phyloP scores from a whole-genome alignment of 2,797 vertebrate species.

The Myotis pilosus region DNA sequence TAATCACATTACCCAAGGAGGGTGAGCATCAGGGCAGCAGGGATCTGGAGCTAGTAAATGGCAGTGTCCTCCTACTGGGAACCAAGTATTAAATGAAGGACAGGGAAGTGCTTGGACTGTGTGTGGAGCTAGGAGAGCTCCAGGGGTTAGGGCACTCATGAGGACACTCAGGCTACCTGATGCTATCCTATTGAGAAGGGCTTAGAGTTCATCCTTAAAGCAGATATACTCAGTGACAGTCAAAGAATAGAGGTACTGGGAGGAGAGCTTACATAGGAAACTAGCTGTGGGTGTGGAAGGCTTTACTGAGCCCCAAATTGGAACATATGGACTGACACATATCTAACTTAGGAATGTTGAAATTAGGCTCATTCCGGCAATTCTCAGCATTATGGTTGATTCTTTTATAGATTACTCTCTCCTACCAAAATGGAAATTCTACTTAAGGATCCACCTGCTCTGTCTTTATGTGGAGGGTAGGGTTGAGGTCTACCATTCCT shows the following conservation, averaged over 20 bases:
- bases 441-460: neutral
- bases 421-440: constrained; percentile 28
- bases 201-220: neutral
- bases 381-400: neutral
- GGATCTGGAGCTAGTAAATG: constrained; percentile 30
- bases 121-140: neutral
- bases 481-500: neutral
- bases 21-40: neutral
- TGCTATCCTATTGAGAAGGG: neutral
- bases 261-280: neutral
- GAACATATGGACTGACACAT: neutral
- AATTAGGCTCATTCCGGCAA: constrained; percentile 10
- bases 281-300: neutral
- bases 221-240: neutral
- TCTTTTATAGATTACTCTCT: neutral
- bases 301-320: neutral
- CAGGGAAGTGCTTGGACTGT: neutral
- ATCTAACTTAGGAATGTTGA: neutral
- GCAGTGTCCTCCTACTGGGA: neutral
- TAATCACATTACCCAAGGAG: neutral
- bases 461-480: neutral
- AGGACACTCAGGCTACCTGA: neutral
- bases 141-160: neutral
- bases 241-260: neutral
- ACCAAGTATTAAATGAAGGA: neutral